A percentile compares a stretch with the other conserved stretches of the same genome.
Evolutionary conservation across 2,888 invertebrate genomes (phyloP).

Genomic region (Apodemia zela): DNA sequence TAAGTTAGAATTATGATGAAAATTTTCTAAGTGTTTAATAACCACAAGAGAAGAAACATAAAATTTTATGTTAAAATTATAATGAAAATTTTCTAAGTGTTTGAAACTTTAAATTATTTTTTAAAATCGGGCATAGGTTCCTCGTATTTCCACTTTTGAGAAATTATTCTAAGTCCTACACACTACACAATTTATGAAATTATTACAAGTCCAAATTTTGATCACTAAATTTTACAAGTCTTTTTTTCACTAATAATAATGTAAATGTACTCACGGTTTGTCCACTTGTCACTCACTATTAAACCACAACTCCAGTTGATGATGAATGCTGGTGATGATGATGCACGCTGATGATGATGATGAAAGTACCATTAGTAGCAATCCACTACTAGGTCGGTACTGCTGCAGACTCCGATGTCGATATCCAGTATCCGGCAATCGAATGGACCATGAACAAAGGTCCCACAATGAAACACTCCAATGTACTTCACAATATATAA

Average conservation of each 20-base stretch:
- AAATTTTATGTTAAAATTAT: no score
- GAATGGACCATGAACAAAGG: background rate
- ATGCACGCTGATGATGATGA: background rate
- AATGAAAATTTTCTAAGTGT: background rate
- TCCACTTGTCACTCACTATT: background rate
- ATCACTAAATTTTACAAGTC: background rate
- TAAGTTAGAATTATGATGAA: no score
- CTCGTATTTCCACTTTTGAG: background rate
- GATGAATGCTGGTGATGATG: background rate
- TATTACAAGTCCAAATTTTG: background rate
- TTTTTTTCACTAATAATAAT: background rate
- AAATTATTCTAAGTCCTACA: no score
- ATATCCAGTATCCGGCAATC: background rate
- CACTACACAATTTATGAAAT: no score
- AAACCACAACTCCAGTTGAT: background rate
- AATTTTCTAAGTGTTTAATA: no score
- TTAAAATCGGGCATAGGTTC: constrained; percentile 2
- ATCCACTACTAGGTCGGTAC: background rate
- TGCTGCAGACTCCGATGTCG: background rate
- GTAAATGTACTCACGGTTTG: background rate
- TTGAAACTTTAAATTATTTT: background rate
- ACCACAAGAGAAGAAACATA: no score
- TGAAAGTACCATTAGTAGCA: background rate
- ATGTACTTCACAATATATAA: no score
- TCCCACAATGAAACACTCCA: no score